phyloP scores from a whole-genome alignment of 2,797 vertebrate species.

The Lerista edwardsae region DNA sequence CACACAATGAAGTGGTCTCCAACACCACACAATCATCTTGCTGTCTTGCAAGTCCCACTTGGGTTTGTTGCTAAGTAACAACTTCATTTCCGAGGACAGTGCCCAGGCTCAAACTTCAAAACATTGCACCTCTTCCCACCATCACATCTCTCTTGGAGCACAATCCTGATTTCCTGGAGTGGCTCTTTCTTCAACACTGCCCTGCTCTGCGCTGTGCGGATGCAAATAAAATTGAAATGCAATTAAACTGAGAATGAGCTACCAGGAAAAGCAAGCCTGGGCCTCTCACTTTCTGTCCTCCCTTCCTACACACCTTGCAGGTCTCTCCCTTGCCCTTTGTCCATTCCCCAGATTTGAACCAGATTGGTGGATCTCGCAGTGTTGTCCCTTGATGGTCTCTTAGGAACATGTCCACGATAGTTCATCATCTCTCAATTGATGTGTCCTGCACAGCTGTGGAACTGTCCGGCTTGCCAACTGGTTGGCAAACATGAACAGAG shows the following conservation, averaged over 20 bases:
- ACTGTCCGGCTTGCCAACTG: slow-evolving; percentile 25
- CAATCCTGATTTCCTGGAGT: not conserved
- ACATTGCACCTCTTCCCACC: no score
- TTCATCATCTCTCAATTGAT: slow-evolving; percentile 41
- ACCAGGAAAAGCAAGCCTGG: not conserved
- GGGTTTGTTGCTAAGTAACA: not conserved
- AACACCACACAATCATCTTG: not conserved
- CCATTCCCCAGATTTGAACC: not conserved
- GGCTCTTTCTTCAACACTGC: not conserved
- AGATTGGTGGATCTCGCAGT: not conserved
- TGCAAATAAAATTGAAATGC: not conserved
- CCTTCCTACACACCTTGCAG: not conserved
- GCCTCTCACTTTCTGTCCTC: not conserved
- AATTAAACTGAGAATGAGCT: slow-evolving; percentile 1
- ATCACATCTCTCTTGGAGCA: slow-evolving; percentile 2
- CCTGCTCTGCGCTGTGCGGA: not conserved
- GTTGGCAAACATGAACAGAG: not conserved
- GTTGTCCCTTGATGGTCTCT: not conserved
- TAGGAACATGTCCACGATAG: slow-evolving; percentile 19
- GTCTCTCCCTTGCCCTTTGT: not conserved
- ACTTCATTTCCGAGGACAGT: not conserved
- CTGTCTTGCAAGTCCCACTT: not conserved
- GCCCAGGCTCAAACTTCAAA: not conserved
- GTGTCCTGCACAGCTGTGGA: not conserved
- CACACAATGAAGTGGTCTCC: slow-evolving; percentile 2